Conservation (phyloP, 2,888 invertebrate species). For the Pollenia angustigena region DNA sequence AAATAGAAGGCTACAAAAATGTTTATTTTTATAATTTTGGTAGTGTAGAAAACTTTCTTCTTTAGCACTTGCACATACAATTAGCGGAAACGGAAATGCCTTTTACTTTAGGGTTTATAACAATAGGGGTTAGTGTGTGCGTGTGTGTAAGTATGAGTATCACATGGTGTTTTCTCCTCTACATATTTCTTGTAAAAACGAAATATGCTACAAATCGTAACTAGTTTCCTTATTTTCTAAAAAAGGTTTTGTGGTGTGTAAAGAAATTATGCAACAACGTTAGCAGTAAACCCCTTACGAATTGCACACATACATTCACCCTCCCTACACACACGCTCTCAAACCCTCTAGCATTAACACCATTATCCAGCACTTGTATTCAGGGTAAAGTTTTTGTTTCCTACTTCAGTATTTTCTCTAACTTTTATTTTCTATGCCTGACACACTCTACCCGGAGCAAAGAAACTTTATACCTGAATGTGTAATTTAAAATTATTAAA, state of each 20-base stretch:
- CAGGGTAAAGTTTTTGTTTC: slow-evolving; percentile 36
- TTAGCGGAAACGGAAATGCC: slow-evolving; percentile 80
- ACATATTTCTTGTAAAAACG: background rate
- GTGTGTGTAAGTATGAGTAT: background rate
- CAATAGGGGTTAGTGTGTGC: background rate
- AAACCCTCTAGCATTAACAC: background rate
- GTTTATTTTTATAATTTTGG: slow-evolving; percentile 9
- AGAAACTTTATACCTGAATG: slow-evolving; percentile 43
- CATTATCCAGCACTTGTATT: slow-evolving; percentile 28
- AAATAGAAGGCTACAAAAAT: slow-evolving; percentile 16
- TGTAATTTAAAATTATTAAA: slow-evolving; percentile 45
- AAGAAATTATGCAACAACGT: slow-evolving; percentile 54
- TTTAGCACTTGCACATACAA: slow-evolving; percentile 74
- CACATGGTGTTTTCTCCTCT: slow-evolving; percentile 46
- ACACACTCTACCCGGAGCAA: slow-evolving; percentile 7
- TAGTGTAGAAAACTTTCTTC: slow-evolving; percentile 46
- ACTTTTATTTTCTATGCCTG: slow-evolving; percentile 52
- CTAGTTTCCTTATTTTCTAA: slow-evolving; percentile 48
- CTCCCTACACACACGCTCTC: background rate
- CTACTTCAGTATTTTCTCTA: background rate
- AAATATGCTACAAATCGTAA: slow-evolving; percentile 59
- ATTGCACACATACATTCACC: slow-evolving; percentile 8
- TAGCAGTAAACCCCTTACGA: slow-evolving; percentile 46
- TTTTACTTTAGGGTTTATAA: slow-evolving; percentile 74
- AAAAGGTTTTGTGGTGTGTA: slow-evolving; percentile 29